phyloP scores from a whole-genome alignment of 1,140 invertebrate species.

The Hirudo medicinalis region DNA sequence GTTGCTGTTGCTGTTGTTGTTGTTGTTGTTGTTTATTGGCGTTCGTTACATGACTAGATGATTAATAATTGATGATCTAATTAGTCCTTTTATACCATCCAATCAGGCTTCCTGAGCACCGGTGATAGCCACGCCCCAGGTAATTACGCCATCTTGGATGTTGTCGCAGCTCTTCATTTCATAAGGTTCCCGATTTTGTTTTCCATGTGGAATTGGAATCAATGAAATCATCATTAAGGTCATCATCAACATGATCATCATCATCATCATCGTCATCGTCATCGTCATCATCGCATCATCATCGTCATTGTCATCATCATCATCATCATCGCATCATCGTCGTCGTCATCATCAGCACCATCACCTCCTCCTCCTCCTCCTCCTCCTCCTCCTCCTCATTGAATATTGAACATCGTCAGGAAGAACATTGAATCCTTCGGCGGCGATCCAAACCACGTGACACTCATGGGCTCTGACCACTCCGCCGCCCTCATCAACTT shows the following conservation, averaged over 20 bases:
- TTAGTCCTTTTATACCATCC: not conserved
- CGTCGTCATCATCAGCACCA: constrained; percentile 6
- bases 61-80: no score
- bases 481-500: constrained; percentile 18
- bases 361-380: no score
- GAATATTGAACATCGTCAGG: no score
- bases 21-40: no score
- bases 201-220: not conserved
- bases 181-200: not conserved
- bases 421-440: constrained; percentile 83
- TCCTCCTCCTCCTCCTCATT: no score
- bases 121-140: constrained; percentile 64
- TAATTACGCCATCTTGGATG: constrained; percentile 89
- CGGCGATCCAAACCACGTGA: constrained; percentile 62
- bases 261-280: no score
- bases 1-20: no score
- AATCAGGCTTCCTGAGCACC: constrained; percentile 32
- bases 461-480: constrained; percentile 18
- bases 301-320: constrained; percentile 10
- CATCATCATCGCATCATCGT: constrained; percentile 12
- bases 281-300: not conserved
- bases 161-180: constrained; percentile 53
- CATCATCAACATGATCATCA: no score
- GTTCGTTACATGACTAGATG: no score
- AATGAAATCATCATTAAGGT: no score